These are phyloP conservation scores for Acanthurus leucopareius DNA, from an alignment of 2,797 vertebrate genomes.

Conservation along the genomic window DNA sequence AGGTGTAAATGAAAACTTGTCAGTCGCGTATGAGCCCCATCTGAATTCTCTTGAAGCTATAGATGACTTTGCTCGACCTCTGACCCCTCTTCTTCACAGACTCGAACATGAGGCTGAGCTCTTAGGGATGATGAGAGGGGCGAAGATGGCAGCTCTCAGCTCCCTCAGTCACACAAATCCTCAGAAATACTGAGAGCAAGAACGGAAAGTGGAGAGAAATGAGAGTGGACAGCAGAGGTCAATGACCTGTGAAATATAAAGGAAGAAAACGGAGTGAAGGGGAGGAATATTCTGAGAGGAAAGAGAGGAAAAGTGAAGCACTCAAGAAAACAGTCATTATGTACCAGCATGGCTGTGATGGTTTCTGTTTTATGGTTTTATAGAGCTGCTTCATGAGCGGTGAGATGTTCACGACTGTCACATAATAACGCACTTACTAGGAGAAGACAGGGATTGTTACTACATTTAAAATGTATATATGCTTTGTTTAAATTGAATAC, in stretches of 20 bases:
- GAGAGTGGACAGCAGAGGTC: slow-evolving; percentile 2
- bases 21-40: slow-evolving; percentile 31
- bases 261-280: background rate
- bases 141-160: slow-evolving; percentile 36
- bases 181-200: slow-evolving; percentile 9
- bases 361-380: slow-evolving; percentile 29
- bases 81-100: slow-evolving; percentile 50
- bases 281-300: background rate
- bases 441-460: background rate
- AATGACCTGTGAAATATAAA: slow-evolving; percentile 5
- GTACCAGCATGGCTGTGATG: background rate
- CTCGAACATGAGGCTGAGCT: slow-evolving; percentile 28
- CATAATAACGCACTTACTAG: background rate
- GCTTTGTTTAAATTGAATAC: too few species aligned
- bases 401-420: too few species aligned
- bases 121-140: slow-evolving; percentile 28
- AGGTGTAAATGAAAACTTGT: slow-evolving; percentile 73
- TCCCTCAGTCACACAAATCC: slow-evolving; percentile 31
- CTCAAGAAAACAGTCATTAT: slow-evolving; percentile 23
- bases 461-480: background rate
- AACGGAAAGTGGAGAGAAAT: slow-evolving; percentile 33
- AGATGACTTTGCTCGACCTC: slow-evolving; percentile 46
- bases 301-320: background rate
- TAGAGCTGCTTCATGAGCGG: background rate
- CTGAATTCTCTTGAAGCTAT: slow-evolving; percentile 40